Percentiles rank a stretch among this genome's conserved stretches.
Conservation (phyloP, 2,113 vertebrate genomes). For the Silurus asotus region DNA sequence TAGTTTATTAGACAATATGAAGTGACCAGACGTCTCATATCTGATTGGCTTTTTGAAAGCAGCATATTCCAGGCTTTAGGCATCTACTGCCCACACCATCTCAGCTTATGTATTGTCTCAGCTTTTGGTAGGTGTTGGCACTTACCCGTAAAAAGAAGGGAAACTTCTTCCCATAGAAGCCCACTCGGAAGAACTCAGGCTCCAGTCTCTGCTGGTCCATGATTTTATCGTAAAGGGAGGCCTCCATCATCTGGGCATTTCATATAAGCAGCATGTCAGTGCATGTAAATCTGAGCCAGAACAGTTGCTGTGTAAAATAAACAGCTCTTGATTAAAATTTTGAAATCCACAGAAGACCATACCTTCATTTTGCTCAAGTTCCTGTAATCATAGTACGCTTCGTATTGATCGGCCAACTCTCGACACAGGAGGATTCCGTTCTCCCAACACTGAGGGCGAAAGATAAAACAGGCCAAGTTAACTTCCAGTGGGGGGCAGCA, state of each 20-base stretch:
- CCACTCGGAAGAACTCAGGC: slow-evolving; percentile 97
- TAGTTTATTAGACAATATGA: background rate
- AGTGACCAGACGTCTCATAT: background rate
- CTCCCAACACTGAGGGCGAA: slow-evolving; percentile 88
- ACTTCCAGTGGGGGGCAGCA: slow-evolving; percentile 65
- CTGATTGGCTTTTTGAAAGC: background rate
- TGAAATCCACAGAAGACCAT: slow-evolving; percentile 55
- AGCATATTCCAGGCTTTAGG: background rate
- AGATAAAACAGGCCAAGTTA: slow-evolving; percentile 5
- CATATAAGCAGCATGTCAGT: background rate
- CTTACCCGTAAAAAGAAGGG: slow-evolving; percentile 96
- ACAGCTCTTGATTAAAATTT: background rate
- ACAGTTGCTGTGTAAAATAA: background rate
- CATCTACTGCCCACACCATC: background rate
- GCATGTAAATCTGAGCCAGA: background rate
- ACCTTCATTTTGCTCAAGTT: slow-evolving; percentile 99
- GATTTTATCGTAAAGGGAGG: slow-evolving; percentile 97
- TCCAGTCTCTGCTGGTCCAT: slow-evolving; percentile 98
- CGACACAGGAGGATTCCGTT: slow-evolving; percentile 96
- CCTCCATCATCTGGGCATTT: slow-evolving; percentile 87
- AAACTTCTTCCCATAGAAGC: slow-evolving; percentile 98
- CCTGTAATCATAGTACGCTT: slow-evolving; percentile 96
- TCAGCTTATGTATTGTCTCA: background rate
- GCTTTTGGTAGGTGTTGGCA: slow-evolving; percentile 45
- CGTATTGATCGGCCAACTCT: slow-evolving; percentile 96